Conservation (phyloP, 2,113 vertebrate species). For the Climacteris rufus region DNA sequence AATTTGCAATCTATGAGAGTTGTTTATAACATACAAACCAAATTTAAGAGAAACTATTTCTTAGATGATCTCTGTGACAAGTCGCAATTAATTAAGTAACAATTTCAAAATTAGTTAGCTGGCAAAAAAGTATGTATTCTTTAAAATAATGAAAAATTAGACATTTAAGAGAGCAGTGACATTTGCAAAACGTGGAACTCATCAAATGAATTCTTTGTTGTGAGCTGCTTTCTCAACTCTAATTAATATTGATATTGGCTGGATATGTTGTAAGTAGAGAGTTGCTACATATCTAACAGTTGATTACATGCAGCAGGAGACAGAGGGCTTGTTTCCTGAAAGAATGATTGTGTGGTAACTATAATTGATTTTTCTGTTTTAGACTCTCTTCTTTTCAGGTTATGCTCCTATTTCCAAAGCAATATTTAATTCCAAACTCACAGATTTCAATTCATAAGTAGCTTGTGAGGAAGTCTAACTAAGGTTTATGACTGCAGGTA, state of each 20-base stretch:
- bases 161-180: not conserved
- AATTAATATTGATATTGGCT: constrained; percentile 4
- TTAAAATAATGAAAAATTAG: not conserved
- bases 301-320: not conserved
- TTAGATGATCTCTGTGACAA: not conserved
- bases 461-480: not conserved
- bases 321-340: not conserved
- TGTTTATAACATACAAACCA: not conserved
- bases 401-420: not conserved
- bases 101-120: not conserved
- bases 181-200: constrained; percentile 2
- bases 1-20: not conserved
- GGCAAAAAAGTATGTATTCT: not conserved
- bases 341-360: not conserved
- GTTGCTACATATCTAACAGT: not conserved
- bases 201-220: not conserved
- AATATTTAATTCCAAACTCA: not conserved
- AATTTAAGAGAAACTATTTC: not conserved
- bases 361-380: not conserved
- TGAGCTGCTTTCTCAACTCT: not conserved
- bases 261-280: not conserved
- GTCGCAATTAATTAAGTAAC: not conserved
- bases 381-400: not conserved
- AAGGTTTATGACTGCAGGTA: not conserved
- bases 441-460: not conserved